Evolutionary conservation across 92 coral and sea anemone genomes (phyloP).

Genomic region (Actinernus sp.): DNA sequence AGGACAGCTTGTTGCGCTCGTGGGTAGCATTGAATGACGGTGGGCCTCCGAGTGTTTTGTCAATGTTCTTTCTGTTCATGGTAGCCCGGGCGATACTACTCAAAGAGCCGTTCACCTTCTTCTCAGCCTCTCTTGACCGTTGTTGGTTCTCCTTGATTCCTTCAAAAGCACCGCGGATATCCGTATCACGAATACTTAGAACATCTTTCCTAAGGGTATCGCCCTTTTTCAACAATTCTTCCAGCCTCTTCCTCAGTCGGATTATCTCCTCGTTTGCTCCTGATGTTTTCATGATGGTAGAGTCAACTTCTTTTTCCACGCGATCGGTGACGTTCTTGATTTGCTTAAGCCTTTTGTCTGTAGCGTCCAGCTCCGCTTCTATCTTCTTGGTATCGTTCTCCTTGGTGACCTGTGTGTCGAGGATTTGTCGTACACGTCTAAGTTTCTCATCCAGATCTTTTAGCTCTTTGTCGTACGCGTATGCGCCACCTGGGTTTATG

Average conservation of each 20-base stretch:
- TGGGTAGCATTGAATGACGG: constrained; percentile 64
- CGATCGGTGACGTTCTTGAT: constrained; percentile 40
- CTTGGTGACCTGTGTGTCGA: constrained; percentile 69
- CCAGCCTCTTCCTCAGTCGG: constrained; percentile 62
- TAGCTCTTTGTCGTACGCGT: constrained; percentile 81
- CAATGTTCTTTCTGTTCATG: constrained; percentile 45
- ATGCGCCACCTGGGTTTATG: constrained; percentile 51
- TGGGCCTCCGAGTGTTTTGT: constrained; percentile 43
- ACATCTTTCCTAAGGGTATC: constrained; percentile 55
- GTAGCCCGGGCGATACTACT: constrained; percentile 34
- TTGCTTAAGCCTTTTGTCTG: constrained; percentile 29
- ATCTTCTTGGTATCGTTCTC: constrained; percentile 75
- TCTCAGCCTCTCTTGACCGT: constrained; percentile 73
- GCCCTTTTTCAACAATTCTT: constrained; percentile 52
- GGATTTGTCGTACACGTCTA: constrained; percentile 58
- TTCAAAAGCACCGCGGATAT: constrained; percentile 76
- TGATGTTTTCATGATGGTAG: constrained; percentile 39
- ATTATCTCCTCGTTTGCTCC: constrained; percentile 72
- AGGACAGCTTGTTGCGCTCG: constrained; percentile 4
- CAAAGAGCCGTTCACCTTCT: constrained; percentile 62
- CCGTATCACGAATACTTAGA: constrained; percentile 49
- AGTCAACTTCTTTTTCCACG: constrained; percentile 35
- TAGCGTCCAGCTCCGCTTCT: constrained; percentile 55
- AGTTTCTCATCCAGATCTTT: constrained; percentile 76
- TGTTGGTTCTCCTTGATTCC: constrained; percentile 71